Percentiles rank a stretch among this genome's conserved stretches.
These are phyloP conservation scores for Didymodactylos carnosus DNA, from an alignment of 2,888 invertebrate species.

Conservation along the genomic window DNA sequence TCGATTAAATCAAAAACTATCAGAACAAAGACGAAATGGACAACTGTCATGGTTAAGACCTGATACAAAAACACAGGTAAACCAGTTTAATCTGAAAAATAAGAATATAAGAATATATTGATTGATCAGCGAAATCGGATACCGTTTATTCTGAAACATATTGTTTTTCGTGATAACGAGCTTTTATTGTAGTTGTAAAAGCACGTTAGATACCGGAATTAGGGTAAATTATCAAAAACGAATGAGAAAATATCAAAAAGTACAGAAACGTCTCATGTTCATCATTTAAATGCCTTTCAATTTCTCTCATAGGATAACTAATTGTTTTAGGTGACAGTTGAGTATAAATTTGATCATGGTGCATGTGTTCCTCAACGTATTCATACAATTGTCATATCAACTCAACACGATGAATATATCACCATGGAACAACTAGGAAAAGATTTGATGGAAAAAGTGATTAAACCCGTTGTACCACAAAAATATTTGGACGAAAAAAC, in stretches of 20 bases:
- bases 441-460: constrained; percentile 71
- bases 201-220: too few species aligned
- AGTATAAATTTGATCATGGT: constrained; percentile 72
- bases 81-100: too few species aligned
- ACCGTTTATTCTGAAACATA: too few species aligned
- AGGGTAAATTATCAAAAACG: too few species aligned
- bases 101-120: background rate
- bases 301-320: background rate
- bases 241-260: too few species aligned
- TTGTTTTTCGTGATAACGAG: too few species aligned
- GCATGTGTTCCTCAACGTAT: constrained; percentile 80
- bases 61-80: constrained; percentile 35
- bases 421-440: constrained; percentile 58
- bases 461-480: constrained; percentile 71
- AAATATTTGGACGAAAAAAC: constrained; percentile 78
- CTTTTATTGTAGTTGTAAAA: too few species aligned
- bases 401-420: constrained; percentile 85
- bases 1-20: constrained; percentile 30
- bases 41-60: constrained; percentile 32
- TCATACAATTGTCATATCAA: constrained; percentile 93
- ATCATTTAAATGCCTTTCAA: too few species aligned
- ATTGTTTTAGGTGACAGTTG: constrained; percentile 53
- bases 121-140: too few species aligned
- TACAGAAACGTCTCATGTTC: too few species aligned
- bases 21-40: constrained; percentile 29